Base-by-base conservation (phyloP, 2,113 vertebrate species). In the Typhlomys cinereus region DNA sequence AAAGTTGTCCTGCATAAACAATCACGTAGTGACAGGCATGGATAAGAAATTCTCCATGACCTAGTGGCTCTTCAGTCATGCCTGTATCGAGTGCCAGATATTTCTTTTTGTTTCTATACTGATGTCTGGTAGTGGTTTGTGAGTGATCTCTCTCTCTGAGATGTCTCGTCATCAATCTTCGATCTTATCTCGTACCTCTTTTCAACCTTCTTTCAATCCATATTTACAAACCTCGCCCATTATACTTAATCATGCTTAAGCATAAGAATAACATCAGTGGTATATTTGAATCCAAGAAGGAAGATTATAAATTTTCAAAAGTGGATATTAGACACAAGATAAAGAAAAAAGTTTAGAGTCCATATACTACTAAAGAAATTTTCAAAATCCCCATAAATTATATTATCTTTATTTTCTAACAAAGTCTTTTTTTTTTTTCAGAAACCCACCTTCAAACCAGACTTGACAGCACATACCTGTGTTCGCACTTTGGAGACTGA, bases 301-400 rank as follows among this genome's bases (percentile, higher is more conserved):
- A 27, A 93, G 50, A 7, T 27, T 27, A 70, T 15, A n/a, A 66
- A 46, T 50, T 81, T 90, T 91, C 34, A 17, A 64, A 78, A 83
- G 34, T 87, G 12, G 31, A 84, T 71, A 80, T 89, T 84, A 50
- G 15, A 41, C 54, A 50, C 89, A 66, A 59, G 92, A 71, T 27
- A 46, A 85, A 90, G 39, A 94, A 90, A 27, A 91, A 90, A 7
- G 23, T 76, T 52, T 79, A 39, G 66, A 80, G 39, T 81, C 8
- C 34, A 50, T 69, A 80, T 57, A 85, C 27, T 48, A 29, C 54
- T 92, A 80, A 27, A 79, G 81, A 76, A 67, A n/a, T 31, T 21
- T 88, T 88, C 59, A 86, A 73, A 94, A 27, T 87, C 79, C 31
- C 64, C 36, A 62, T 61, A 46, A 70, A 69, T 79, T 74, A 4